phyloP scores from a whole-genome alignment of 2,888 invertebrate species.

The Lasioglossum figueresi region DNA sequence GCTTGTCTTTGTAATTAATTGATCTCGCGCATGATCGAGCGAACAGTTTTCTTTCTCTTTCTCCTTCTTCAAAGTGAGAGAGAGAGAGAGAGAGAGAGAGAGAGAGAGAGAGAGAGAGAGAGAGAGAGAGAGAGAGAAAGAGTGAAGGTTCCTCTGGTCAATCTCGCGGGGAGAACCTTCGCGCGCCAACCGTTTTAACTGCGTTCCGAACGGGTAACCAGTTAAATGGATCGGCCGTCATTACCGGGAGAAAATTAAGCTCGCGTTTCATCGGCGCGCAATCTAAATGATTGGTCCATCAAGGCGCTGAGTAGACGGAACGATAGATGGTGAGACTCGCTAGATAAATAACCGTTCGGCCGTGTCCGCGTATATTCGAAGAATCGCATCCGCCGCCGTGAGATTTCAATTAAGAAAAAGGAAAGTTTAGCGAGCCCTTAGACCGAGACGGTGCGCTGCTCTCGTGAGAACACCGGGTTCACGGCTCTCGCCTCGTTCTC shows the following conservation, averaged over 20 bases:
- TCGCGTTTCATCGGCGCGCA: conserved; percentile 39
- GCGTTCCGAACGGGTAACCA: conserved; percentile 14
- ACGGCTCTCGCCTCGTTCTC: not conserved
- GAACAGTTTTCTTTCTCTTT: conserved; percentile 9
- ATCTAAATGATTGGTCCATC: conserved; percentile 61
- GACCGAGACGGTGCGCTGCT: not conserved
- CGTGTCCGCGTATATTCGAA: not conserved
- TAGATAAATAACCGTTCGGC: conserved; percentile 17
- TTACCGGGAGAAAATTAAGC: conserved; percentile 50
- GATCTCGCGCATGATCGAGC: conserved; percentile 53
- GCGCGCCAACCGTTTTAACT: conserved; percentile 16
- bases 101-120: too few relatives aligned
- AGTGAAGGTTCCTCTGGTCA: not conserved
- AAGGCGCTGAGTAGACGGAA: conserved; percentile 15
- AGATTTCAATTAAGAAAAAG: conserved; percentile 19
- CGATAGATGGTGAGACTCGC: conserved; percentile 21
- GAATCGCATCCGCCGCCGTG: conserved; percentile 11
- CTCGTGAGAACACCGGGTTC: not conserved
- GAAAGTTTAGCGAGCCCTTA: not conserved
- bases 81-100: not conserved
- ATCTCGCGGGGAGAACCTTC: conserved; percentile 24
- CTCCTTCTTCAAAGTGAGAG: not conserved
- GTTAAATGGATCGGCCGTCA: conserved; percentile 45
- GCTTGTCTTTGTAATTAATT: conserved; percentile 62
- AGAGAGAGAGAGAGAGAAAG: too few relatives aligned